phyloP scores from a whole-genome alignment of 2,888 invertebrate genomes.

The Leptinotarsa rubiginosa region DNA sequence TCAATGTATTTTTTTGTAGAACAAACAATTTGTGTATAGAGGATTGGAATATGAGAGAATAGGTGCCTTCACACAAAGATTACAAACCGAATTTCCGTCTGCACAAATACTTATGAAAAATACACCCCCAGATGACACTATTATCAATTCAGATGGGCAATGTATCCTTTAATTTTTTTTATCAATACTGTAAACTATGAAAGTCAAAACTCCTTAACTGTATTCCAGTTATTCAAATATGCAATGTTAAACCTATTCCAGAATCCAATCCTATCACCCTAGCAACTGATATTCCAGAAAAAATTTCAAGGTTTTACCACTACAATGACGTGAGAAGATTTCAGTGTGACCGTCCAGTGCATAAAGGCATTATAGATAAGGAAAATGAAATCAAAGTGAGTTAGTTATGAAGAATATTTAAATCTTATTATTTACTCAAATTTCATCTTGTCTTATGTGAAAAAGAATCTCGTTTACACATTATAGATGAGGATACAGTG shows the following conservation, averaged over 20 bases:
- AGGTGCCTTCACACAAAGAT: conserved; percentile 91
- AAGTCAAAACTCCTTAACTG: conserved; percentile 32
- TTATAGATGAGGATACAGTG: no score
- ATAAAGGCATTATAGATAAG: conserved; percentile 90
- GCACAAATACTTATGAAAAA: conserved; percentile 94
- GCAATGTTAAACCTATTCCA: conserved; percentile 91
- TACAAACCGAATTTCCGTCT: conserved; percentile 93
- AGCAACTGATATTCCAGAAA: conserved; percentile 81
- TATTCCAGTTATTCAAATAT: conserved; percentile 86
- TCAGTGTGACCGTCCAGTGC: conserved; percentile 89
- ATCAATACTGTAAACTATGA: not conserved
- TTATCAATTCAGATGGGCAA: conserved; percentile 87
- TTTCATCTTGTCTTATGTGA: no score
- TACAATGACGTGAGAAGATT: conserved; percentile 92
- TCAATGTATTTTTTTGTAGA: conserved; percentile 69
- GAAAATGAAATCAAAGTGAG: conserved; percentile 92
- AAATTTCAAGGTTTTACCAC: conserved; percentile 89
- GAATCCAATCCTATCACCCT: conserved; percentile 71
- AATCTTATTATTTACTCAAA: not conserved
- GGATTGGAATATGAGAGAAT: conserved; percentile 96
- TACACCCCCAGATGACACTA: conserved; percentile 88
- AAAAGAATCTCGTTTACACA: no score
- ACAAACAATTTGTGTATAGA: conserved; percentile 94
- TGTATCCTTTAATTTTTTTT: conserved; percentile 70
- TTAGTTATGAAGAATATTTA: conserved; percentile 27